Percentiles rank a stretch among this genome's conserved stretches.
These are phyloP conservation scores for Aptenodytes patagonicus DNA, from an alignment of 2,113 vertebrate genomes.

Conservation along the genomic window DNA sequence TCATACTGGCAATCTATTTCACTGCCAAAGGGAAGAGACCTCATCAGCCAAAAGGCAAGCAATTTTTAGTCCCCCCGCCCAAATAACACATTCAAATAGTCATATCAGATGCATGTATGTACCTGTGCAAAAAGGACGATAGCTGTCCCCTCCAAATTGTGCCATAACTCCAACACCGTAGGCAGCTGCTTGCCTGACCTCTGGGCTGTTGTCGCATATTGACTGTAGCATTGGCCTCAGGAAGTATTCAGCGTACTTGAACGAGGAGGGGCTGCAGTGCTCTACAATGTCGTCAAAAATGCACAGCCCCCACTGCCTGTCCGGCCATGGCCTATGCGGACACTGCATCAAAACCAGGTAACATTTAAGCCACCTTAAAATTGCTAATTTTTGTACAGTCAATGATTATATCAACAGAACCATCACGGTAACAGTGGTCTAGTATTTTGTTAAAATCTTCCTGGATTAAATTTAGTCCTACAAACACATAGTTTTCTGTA, in stretches of 20 bases:
- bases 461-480: not conserved
- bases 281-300: slow-evolving; percentile 97
- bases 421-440: not conserved
- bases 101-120: not conserved
- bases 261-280: slow-evolving; percentile 95
- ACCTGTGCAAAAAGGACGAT: slow-evolving; percentile 95
- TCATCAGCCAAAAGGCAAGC: not conserved
- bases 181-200: slow-evolving; percentile 94
- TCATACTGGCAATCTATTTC: not conserved
- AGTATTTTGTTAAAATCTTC: not conserved
- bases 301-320: slow-evolving; percentile 97
- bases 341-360: slow-evolving; percentile 73
- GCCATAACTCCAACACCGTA: slow-evolving; percentile 97
- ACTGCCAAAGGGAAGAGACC: not conserved
- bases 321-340: slow-evolving; percentile 93
- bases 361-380: not conserved
- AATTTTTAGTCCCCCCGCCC: too few species aligned
- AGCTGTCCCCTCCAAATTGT: slow-evolving; percentile 93
- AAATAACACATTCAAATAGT: too few species aligned
- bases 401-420: not conserved
- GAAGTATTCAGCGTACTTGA: slow-evolving; percentile 94
- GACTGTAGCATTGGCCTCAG: slow-evolving; percentile 91
- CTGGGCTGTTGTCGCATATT: slow-evolving; percentile 89
- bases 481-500: not conserved
- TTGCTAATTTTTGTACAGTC: not conserved